Conservation (phyloP, 53 echinoderm and acorn worm genomes). For the Paracentrotus lividus region DNA sequence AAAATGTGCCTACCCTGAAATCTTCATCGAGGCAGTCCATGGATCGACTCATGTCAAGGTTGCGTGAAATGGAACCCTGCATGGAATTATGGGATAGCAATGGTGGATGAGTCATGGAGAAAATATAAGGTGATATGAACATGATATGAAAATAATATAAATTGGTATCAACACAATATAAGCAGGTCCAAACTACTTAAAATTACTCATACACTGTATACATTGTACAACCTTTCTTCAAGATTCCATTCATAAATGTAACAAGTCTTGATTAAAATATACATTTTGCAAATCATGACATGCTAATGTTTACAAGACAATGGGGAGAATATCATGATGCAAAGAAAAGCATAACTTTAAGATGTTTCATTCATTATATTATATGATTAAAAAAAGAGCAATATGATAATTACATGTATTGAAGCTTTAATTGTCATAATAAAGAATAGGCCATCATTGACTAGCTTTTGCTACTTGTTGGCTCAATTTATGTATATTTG, state of each 20-base stretch:
- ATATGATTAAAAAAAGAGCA: no score
- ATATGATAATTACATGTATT: not conserved
- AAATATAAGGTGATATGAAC: not conserved
- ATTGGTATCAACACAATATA: no score
- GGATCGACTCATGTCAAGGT: slow-evolving; percentile 91
- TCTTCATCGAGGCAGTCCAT: slow-evolving; percentile 95
- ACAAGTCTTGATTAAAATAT: not conserved
- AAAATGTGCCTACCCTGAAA: slow-evolving; percentile 84
- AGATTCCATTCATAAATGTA: not conserved
- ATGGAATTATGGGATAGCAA: slow-evolving; percentile 67
- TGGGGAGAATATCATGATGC: no score
- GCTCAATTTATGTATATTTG: no score
- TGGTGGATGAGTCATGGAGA: not conserved
- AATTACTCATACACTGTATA: no score
- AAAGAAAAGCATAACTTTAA: no score
- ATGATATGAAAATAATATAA: not conserved
- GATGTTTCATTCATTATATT: no score
- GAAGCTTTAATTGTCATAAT: not conserved
- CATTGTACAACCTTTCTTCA: no score
- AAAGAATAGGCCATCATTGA: no score
- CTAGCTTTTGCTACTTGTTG: no score
- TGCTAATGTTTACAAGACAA: not conserved
- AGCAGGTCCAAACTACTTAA: no score
- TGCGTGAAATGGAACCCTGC: slow-evolving; percentile 90
- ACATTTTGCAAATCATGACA: not conserved